These are phyloP conservation scores for Hypotaenidia philippensis DNA, from an alignment of 2,797 vertebrate genomes.

Conservation along the genomic window DNA sequence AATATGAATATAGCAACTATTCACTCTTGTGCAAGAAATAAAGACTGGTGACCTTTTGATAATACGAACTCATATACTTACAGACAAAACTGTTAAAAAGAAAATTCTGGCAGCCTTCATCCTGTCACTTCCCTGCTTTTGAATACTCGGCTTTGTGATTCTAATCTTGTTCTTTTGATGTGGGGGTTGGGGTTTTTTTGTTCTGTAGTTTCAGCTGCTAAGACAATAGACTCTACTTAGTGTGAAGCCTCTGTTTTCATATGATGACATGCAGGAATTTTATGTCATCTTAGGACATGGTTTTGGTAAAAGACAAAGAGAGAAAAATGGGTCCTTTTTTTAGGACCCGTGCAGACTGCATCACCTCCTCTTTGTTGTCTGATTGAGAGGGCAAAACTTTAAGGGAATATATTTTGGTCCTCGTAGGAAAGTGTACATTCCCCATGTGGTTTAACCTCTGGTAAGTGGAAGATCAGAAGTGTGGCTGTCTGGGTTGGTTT, in stretches of 20 bases:
- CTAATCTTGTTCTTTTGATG: constrained; percentile 53
- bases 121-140: constrained; percentile 32
- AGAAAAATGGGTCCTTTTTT: neutral
- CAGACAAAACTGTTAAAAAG: constrained; percentile 17
- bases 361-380: neutral
- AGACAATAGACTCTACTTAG: constrained; percentile 51
- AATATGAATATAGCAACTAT: neutral
- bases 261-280: neutral
- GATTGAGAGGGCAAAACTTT: neutral
- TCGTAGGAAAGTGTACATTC: neutral
- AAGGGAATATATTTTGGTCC: neutral
- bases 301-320: neutral
- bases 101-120: constrained; percentile 32
- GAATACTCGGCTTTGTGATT: constrained; percentile 37
- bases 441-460: neutral
- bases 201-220: constrained; percentile 62
- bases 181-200: neutral
- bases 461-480: neutral
- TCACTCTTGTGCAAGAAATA: neutral
- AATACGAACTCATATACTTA: neutral
- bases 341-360: neutral
- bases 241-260: constrained; percentile 8
- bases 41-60: neutral
- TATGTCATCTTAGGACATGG: neutral
- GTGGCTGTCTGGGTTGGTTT: neutral